A percentile compares a stretch with the other conserved stretches of the same genome.
Evolutionary conservation across 2,113 vertebrate species (phyloP).

Genomic region (Oncorhynchus clarkii): DNA sequence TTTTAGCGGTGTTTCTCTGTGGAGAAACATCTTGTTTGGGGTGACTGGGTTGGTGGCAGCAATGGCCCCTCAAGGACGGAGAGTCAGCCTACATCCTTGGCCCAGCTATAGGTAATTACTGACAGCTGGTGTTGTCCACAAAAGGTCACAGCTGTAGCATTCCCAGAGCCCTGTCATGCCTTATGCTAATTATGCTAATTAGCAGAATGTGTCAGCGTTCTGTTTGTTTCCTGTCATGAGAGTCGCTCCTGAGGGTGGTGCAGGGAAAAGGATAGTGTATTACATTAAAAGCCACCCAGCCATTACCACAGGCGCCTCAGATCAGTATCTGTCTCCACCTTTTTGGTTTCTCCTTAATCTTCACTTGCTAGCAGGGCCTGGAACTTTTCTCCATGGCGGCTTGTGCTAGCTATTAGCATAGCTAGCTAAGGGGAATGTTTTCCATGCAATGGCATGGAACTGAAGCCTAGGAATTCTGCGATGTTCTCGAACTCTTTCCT

Average conservation of each 20-base stretch:
- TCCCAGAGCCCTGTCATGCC: conserved; percentile 73
- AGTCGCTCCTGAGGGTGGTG: conserved; percentile 41
- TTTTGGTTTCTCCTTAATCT: conserved; percentile 9
- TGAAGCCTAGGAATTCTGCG: too few relatives aligned
- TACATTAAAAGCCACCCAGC: conserved; percentile 54
- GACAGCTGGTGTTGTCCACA: conserved; percentile 78
- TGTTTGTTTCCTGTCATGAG: conserved; percentile 77
- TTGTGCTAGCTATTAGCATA: too few relatives aligned
- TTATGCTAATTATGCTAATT: conserved; percentile 81
- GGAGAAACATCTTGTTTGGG: conserved; percentile 20
- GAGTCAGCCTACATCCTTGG: conserved; percentile 50
- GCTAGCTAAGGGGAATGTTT: too few relatives aligned
- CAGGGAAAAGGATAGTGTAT: neutral
- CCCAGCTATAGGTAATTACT: conserved; percentile 72
- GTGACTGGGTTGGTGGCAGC: conserved; percentile 18
- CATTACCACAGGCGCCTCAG: conserved; percentile 56
- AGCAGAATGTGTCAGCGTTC: conserved; percentile 71
- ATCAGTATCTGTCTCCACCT: conserved; percentile 47
- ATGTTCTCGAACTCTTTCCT: too few relatives aligned
- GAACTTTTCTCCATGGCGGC: too few relatives aligned
- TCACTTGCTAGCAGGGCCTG: neutral
- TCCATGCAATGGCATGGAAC: too few relatives aligned
- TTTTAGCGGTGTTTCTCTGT: conserved; percentile 16
- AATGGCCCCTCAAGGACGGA: conserved; percentile 60
- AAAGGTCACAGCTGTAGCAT: conserved; percentile 76